Conservation (phyloP, 2,797 vertebrate genomes). For the Amblyraja radiata region DNA sequence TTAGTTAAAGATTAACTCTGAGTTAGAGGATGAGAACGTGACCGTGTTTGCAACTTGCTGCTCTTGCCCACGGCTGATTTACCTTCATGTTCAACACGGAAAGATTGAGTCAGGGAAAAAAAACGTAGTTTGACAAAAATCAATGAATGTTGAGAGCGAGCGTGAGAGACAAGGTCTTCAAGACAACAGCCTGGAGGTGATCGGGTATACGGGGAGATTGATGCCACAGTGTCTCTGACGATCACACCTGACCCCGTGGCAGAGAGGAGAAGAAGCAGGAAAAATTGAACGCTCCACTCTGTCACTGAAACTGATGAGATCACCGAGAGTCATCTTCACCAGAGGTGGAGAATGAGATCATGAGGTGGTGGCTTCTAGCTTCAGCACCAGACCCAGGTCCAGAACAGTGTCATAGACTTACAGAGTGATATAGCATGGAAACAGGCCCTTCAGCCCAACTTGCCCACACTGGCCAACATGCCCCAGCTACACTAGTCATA, state of each 20-base stretch:
- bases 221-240: not conserved
- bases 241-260: not conserved
- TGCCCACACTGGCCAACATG: too few species aligned
- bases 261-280: not conserved
- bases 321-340: not conserved
- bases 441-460: too few species aligned
- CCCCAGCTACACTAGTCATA: too few species aligned
- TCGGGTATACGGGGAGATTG: not conserved
- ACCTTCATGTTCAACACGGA: not conserved
- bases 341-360: too few species aligned
- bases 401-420: not conserved
- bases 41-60: not conserved
- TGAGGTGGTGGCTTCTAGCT: not conserved
- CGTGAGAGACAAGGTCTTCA: not conserved
- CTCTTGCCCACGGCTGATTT: not conserved
- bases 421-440: too few species aligned
- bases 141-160: not conserved
- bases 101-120: not conserved
- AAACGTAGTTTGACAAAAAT: not conserved
- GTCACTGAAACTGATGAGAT: not conserved
- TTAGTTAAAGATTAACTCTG: not conserved
- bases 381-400: not conserved
- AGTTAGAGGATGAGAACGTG: not conserved
- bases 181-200: not conserved
- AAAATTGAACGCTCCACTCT: not conserved